phyloP scores from a whole-genome alignment of 2,113 vertebrate genomes.

The Apteryx mantelli region DNA sequence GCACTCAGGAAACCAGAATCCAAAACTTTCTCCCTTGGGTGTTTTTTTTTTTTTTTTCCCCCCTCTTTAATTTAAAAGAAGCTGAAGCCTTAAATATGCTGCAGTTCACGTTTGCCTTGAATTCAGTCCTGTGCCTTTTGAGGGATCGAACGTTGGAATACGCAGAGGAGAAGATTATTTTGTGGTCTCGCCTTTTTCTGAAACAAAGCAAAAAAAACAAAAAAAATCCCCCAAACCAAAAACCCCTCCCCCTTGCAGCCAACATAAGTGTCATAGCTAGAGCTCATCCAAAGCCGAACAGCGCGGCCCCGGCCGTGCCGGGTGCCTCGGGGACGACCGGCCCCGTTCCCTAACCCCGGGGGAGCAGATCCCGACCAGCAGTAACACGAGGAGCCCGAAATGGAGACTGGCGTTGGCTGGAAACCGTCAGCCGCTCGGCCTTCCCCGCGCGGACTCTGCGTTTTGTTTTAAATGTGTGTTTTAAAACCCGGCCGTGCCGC shows the following conservation, averaged over 20 bases:
- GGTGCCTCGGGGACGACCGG: not conserved
- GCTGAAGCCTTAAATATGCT: conserved; percentile 37
- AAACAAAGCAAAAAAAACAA: not conserved
- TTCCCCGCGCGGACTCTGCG: not conserved
- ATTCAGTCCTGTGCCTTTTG: not conserved
- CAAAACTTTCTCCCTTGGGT: not conserved
- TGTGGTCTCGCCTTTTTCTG: not conserved
- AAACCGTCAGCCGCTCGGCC: not conserved
- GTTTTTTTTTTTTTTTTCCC: not conserved
- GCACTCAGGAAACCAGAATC: not conserved
- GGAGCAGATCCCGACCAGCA: not conserved
- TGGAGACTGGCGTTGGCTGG: not conserved
- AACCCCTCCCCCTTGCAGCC: too few species aligned
- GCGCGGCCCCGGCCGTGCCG: too few species aligned
- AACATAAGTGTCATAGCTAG: not conserved
- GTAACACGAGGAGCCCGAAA: rapidly evolving
- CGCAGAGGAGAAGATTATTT: not conserved
- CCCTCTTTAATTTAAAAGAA: not conserved
- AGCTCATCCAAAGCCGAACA: not conserved
- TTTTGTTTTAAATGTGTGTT: not conserved
- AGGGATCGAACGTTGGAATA: not conserved
- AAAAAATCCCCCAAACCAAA: too few species aligned
- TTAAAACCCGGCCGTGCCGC: too few species aligned
- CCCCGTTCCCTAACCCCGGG: not conserved
- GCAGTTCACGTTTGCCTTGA: conserved; percentile 19